Percentiles rank a stretch among this genome's conserved stretches.
phyloP scores from a whole-genome alignment of 2,888 invertebrate species.

The Ormyrus pomaceus region DNA sequence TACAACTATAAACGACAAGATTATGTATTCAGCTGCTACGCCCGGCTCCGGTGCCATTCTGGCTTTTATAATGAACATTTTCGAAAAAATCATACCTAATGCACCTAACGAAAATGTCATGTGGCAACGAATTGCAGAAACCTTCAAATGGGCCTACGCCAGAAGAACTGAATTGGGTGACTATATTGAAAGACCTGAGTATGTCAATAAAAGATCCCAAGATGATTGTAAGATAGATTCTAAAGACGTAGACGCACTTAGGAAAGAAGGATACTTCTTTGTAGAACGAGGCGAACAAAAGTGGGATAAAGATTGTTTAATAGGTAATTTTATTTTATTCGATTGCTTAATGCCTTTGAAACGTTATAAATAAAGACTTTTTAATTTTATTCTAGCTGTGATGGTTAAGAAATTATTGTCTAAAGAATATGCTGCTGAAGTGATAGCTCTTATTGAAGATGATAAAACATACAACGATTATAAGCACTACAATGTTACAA shows the following conservation, averaged over 20 bases:
- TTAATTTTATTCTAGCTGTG: constrained; percentile 6
- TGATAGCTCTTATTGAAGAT: constrained; percentile 76
- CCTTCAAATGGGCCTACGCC: constrained; percentile 94
- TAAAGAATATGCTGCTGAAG: constrained; percentile 78
- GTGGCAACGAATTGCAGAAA: constrained; percentile 89
- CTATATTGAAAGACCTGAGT: constrained; percentile 73
- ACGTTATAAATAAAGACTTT: not conserved
- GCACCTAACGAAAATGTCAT: constrained; percentile 66
- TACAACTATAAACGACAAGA: constrained; percentile 79
- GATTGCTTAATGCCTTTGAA: not conserved
- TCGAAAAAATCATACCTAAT: constrained; percentile 79
- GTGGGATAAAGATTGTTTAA: constrained; percentile 44
- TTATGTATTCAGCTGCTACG: constrained; percentile 86
- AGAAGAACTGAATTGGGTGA: constrained; percentile 91
- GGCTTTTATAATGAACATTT: constrained; percentile 87
- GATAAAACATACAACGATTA: constrained; percentile 81
- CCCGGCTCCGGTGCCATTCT: constrained; percentile 92
- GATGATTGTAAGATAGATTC: constrained; percentile 1
- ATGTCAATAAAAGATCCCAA: constrained; percentile 68
- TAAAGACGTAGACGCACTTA: not conserved
- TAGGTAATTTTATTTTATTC: constrained; percentile 15
- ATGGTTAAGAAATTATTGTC: not conserved
- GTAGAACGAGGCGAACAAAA: not conserved
- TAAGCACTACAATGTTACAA: constrained; percentile 80
- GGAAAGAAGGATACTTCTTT: constrained; percentile 2